Conservation (phyloP, 2,797 vertebrate species). For the Erethizon dorsatum region DNA sequence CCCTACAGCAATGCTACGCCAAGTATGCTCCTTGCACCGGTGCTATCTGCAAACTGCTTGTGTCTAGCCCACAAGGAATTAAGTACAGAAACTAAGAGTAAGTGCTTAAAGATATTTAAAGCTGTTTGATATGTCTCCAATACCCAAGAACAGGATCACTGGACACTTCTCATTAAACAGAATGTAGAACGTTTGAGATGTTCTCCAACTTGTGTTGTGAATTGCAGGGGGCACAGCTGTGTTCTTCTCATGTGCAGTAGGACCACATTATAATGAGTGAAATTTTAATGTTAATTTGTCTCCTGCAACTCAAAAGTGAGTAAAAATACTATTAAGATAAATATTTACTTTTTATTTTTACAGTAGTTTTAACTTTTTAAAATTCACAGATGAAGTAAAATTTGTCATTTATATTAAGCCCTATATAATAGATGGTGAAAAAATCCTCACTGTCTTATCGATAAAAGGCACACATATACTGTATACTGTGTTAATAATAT, state of each 20-base stretch:
- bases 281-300: slow-evolving; percentile 48
- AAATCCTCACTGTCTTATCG: slow-evolving; percentile 42
- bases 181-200: not conserved
- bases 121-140: not conserved
- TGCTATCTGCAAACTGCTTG: not conserved
- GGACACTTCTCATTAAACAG: not conserved
- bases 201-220: not conserved
- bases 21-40: slow-evolving; percentile 11
- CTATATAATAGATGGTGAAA: not conserved
- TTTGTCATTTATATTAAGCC: slow-evolving; percentile 62
- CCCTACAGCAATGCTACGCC: not conserved
- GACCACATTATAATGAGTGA: not conserved
- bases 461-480: slow-evolving; percentile 1
- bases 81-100: slow-evolving; percentile 39
- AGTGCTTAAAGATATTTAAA: not conserved
- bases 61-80: slow-evolving; percentile 17
- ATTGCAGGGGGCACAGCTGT: not conserved
- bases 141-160: not conserved
- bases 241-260: not conserved
- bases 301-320: slow-evolving; percentile 17
- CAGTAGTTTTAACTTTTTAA: slow-evolving; percentile 49
- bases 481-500: slow-evolving; percentile 18
- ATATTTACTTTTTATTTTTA: slow-evolving; percentile 27
- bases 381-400: slow-evolving; percentile 43
- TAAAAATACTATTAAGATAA: slow-evolving; percentile 55